Base-by-base conservation (phyloP, 1,140 invertebrate genomes). In the Drosophila neocordata region DNA sequence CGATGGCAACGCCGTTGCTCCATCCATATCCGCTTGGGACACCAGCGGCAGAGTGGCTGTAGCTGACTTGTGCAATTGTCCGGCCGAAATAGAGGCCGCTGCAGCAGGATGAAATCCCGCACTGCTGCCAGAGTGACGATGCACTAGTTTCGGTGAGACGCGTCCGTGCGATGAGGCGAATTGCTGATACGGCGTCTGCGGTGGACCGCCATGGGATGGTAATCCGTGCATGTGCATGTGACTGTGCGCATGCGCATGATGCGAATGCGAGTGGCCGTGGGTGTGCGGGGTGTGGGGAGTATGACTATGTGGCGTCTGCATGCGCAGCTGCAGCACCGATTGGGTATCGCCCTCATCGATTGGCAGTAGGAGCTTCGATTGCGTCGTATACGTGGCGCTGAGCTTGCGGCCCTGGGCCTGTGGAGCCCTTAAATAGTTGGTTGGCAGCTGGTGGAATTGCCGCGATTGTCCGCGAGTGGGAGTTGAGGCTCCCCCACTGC, bases 381-480 rank as follows among this genome's bases (percentile, higher is more conserved):
- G 89, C 60, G 88, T 73, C 57, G 88, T 90, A 57, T 92, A 92
- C 41, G 90, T 90, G 59, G 91, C 90, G 69, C 91, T 92, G 5
- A 92, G 77, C 62, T 92, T 92, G 62, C 91, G 88, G 11, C 74
- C 78, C 44, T 90, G 81, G 1, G 84, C 69, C 65, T 90, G 82
- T 9, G 91, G 91, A 3, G 91, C 81, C 24, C 91, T 79, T 65
- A 92, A 61, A 55, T 92, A 92, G 69, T 68, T 92, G n/a, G 91
- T 90, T 12, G 92, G 92, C 72, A 92, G 92, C 76, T 93, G 93
- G 66, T 93, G 93, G 74, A 93, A 94, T 69, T 93, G 93, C 37
- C 93, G 93, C 61, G 92, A 92, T 64, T 92, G 91, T 52, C 83
- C 70, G 35, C 91, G 92, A 24, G 90, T 91, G 65, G 89, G 90